A percentile compares a stretch with the other conserved stretches of the same genome.
Evolutionary conservation across 2,797 vertebrate genomes (phyloP).

Genomic region (Scarus forsteni): DNA sequence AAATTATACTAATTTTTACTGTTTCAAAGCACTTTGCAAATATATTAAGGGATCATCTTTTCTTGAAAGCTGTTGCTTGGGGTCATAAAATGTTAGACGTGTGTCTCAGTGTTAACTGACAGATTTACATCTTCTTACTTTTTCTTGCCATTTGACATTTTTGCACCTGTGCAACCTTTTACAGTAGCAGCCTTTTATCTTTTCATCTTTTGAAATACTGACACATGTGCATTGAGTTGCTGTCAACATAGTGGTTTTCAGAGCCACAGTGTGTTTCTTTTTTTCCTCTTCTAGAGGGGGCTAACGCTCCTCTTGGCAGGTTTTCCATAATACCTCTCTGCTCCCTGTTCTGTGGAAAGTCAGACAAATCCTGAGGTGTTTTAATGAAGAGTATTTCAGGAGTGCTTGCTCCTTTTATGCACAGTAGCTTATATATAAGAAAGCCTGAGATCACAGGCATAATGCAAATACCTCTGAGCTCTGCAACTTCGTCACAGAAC

Average conservation of each 20-base stretch:
- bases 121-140: slow-evolving; percentile 10
- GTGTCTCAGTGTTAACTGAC: slow-evolving; percentile 7
- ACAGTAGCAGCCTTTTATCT: not conserved
- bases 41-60: not conserved
- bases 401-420: slow-evolving; percentile 40
- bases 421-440: slow-evolving; percentile 22
- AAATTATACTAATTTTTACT: slow-evolving; percentile 11
- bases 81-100: not conserved
- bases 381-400: slow-evolving; percentile 48
- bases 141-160: slow-evolving; percentile 1
- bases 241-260: slow-evolving; percentile 20
- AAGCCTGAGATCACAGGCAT: slow-evolving; percentile 38
- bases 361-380: slow-evolving; percentile 55
- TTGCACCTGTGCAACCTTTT: not conserved
- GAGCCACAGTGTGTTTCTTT: slow-evolving; percentile 13
- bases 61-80: slow-evolving; percentile 36
- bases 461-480: slow-evolving; percentile 38
- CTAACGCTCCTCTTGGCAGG: slow-evolving; percentile 54
- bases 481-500: slow-evolving; percentile 41
- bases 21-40: slow-evolving; percentile 15
- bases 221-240: not conserved
- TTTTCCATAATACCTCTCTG: slow-evolving; percentile 3
- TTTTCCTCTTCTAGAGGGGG: slow-evolving; percentile 79
- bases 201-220: no score
- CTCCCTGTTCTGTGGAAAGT: slow-evolving; percentile 43